Percentiles rank a stretch among this genome's conserved stretches.
Evolutionary conservation across 1,140 invertebrate genomes (phyloP).

Genomic region (Pogonomyrmex barbatus): DNA sequence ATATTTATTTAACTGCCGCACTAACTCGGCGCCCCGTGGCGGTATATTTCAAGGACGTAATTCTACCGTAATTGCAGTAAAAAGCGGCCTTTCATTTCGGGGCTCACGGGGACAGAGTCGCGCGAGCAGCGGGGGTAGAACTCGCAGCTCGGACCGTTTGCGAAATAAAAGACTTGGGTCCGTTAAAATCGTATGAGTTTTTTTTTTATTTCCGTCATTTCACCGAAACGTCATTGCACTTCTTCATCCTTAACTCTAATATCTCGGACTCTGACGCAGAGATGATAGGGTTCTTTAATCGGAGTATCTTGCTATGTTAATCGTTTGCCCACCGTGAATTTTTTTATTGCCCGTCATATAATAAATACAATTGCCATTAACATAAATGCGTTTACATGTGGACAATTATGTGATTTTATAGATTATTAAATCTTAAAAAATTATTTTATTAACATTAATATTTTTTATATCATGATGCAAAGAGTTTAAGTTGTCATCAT

Average conservation of each 20-base stretch:
- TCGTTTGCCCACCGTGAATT: neutral
- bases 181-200: constrained; percentile 21
- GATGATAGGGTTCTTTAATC: constrained; percentile 42
- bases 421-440: constrained; percentile 27
- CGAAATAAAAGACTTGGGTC: constrained; percentile 28
- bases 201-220: constrained; percentile 44
- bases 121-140: constrained; percentile 41
- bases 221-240: neutral
- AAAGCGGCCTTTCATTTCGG: constrained; percentile 80
- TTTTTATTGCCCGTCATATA: constrained; percentile 27
- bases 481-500: neutral
- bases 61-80: constrained; percentile 81
- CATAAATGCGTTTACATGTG: neutral
- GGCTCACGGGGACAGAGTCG: constrained; percentile 64
- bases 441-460: neutral
- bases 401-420: constrained; percentile 5
- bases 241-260: constrained; percentile 11
- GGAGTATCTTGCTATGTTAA: constrained; percentile 29
- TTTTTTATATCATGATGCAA: neutral
- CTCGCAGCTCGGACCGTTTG: neutral
- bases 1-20: constrained; percentile 82
- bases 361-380: constrained; percentile 9
- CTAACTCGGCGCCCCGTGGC: constrained; percentile 79
- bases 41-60: constrained; percentile 79
- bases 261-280: constrained; percentile 22